Percentiles rank a stretch among this genome's conserved stretches.
phyloP scores from a whole-genome alignment of 2,888 invertebrate genomes.

The Drosophila picticornis region DNA sequence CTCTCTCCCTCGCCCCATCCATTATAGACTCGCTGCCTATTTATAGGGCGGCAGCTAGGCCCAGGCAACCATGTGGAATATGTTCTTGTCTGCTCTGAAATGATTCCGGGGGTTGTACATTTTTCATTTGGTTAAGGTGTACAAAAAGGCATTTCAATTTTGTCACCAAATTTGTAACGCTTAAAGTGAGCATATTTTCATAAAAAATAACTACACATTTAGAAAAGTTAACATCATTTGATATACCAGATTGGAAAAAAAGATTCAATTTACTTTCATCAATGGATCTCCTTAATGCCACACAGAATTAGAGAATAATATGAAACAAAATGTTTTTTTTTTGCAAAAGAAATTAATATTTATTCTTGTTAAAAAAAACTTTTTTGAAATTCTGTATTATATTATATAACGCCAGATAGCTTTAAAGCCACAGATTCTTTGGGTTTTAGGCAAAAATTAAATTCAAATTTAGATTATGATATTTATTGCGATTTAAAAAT shows the following conservation, averaged over 20 bases:
- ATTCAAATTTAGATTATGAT: neutral
- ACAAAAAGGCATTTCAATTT: no score
- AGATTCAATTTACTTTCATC: neutral
- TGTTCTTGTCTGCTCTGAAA: constrained; percentile 9
- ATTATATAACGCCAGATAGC: neutral
- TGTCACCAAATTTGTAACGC: neutral
- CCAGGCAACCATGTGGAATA: constrained; percentile 34
- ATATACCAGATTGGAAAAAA: neutral
- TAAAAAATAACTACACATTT: neutral
- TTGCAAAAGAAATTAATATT: neutral
- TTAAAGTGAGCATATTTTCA: no score
- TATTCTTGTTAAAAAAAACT: neutral
- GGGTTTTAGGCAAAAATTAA: neutral
- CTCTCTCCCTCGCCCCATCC: neutral
- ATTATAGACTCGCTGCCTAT: constrained; percentile 20
- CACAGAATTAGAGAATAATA: neutral
- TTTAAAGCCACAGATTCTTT: neutral
- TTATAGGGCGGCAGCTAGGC: constrained; percentile 33
- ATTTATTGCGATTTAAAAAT: neutral
- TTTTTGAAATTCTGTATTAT: neutral
- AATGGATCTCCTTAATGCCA: no score
- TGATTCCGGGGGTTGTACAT: constrained; percentile 16
- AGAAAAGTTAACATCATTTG: neutral
- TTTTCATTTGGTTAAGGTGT: constrained; percentile 5
- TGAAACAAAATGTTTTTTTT: no score